Base-by-base conservation (phyloP, 2,113 vertebrate genomes). In the Eonycteris spelaea region DNA sequence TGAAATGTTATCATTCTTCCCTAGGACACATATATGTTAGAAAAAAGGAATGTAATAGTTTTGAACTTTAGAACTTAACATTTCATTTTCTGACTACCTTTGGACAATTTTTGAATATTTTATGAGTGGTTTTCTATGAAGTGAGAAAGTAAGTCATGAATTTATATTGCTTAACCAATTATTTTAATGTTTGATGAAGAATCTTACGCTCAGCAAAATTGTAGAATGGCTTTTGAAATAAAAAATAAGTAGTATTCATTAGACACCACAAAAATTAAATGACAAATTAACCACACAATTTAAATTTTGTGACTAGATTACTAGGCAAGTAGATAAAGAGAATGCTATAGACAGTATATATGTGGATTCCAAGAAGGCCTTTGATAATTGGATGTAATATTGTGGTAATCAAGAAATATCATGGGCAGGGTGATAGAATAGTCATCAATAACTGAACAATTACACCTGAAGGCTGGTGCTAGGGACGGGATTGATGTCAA, bases 1-100 rank as follows among this genome's bases (percentile, higher is more conserved):
- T 88, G 57, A 93, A 95, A 63, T 94, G 43, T 74, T 75, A 53
- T 78, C 87, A 55, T 86, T 91, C 67, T 85, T 89, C 12, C 71
- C 43, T 13, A 77, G n/a, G 19, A 74, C 0, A 87, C 7, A 40
- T 65, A 3, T 71, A 53, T 78, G 1, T 74, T 19, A 48, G 19
- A 78, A 86, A 87, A 75, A 75, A 75, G 4, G 28, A 91, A 77
- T 38, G 10, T 15, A 33, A 33, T 21, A 22, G 53, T 71, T 86
- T 90, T 83, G 67, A 86, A 71, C 21, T 45, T 57, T 19, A 67
- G 8, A 85, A 85, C 38, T 80, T 94, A 63, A 70, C 35, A 48
- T 85, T 79, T 97, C 30, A 74, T 86, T 82, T 61, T 89, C 38
- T 43, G 33, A 45, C 4, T 7, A 30, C 30, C 16, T 38, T 86